These are phyloP conservation scores for Octodon degus DNA, from an alignment of 2,113 vertebrate genomes.

Conservation along the genomic window DNA sequence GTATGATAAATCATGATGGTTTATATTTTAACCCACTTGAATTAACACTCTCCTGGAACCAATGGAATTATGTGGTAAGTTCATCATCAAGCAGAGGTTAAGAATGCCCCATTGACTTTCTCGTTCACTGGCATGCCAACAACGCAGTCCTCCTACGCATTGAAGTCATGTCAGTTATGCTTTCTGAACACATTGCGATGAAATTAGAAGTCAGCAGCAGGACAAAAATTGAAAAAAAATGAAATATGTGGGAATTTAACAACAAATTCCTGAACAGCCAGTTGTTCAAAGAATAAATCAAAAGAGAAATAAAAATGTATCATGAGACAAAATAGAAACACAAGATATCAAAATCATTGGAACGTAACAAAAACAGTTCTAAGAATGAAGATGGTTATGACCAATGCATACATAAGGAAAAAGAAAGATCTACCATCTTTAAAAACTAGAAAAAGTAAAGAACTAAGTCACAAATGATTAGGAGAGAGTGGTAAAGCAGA, in stretches of 20 bases:
- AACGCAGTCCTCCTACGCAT: neutral
- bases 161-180: neutral
- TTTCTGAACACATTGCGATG: neutral
- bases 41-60: constrained; percentile 71
- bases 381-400: neutral
- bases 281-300: neutral
- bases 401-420: neutral
- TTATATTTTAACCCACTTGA: constrained; percentile 66
- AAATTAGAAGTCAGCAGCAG: neutral
- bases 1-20: neutral
- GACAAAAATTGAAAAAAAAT: neutral
- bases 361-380: neutral
- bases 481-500: neutral
- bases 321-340: neutral
- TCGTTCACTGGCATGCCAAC: neutral
- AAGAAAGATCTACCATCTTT: neutral
- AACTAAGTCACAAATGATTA: neutral
- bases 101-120: constrained; percentile 75
- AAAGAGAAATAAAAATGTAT: neutral
- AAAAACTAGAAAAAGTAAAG: neutral
- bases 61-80: constrained; percentile 71
- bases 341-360: neutral
- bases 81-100: constrained; percentile 74
- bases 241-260: too few relatives aligned
- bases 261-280: neutral